A percentile compares a stretch with the other conserved stretches of the same genome.
These are phyloP conservation scores for Nesospiza acunhae DNA, from an alignment of 2,113 vertebrate genomes.

Conservation along the genomic window DNA sequence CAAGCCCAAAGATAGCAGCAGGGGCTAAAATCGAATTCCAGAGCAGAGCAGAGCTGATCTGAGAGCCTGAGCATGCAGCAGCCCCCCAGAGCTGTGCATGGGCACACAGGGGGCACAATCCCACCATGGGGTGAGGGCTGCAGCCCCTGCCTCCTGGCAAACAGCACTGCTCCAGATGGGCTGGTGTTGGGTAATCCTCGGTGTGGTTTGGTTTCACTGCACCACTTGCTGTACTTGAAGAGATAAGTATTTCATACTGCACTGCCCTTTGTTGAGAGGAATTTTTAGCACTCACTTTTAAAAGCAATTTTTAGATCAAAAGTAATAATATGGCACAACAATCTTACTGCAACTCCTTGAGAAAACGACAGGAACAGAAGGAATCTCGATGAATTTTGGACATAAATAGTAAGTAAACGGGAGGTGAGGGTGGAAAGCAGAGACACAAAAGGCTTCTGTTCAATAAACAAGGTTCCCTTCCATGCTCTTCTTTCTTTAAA, in stretches of 20 bases:
- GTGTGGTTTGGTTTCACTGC: not conserved
- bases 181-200: rapidly evolving
- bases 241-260: not conserved
- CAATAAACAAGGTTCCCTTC: not conserved
- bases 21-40: rapidly evolving
- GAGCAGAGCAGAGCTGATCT: not conserved
- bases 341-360: not conserved
- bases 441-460: conserved; percentile 25
- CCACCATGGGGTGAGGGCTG: rapidly evolving
- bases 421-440: conserved; percentile 16
- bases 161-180: rapidly evolving
- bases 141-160: not conserved
- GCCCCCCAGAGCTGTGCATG: rapidly evolving
- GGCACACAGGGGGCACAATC: rapidly evolving
- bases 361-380: not conserved
- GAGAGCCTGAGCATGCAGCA: not conserved
- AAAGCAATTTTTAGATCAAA: not conserved
- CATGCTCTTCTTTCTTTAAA: not conserved
- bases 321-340: not conserved
- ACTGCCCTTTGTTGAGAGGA: not conserved
- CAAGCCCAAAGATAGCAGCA: rapidly evolving
- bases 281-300: not conserved
- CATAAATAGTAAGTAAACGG: conserved; percentile 4
- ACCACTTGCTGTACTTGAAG: not conserved
- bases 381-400: not conserved